Evolutionary conservation across 2,888 invertebrate species (phyloP), one percentile per base, ranked within the genome.

Genomic region (Nesidiocoris tenuis): DNA sequence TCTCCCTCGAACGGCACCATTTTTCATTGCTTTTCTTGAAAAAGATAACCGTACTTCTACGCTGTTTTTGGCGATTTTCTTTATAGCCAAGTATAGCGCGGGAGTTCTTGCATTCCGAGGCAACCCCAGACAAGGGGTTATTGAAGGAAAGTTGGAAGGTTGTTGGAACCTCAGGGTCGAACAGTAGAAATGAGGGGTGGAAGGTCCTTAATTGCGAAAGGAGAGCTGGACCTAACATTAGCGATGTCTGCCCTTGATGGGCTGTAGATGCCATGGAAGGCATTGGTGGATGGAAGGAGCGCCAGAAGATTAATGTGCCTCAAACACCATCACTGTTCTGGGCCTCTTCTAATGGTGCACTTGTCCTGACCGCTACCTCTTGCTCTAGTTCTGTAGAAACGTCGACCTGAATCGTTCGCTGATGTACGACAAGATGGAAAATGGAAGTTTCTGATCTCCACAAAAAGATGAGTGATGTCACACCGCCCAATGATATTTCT

Each of bases 201-300:
- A 55, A 1, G 55, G 70, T 70, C 59, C 70, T 70, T 70, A 70
- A 70, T 70, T 70, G 70, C 70, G 70, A 59, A 59, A 70, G 70
- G 70, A 70, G 70, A 59, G 21, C 59, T 12, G 70, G 70, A 70
- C 70, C 59, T 59, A 70, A 70, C 70, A 70, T 70, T 70, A 70
- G 70, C 70, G 70, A 70, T 70, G 70, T 70, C 70, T 70, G 70
- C 39, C 57, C 59, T 19, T 70, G 70, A 70, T 70, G 70, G 70
- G 59, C 25, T 56, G 70, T 56, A 70, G 70, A 39, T 39, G 70
- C 59, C 70, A 59, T 70, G 70, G 70, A 70, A 59, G 39, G 39
- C 39, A 39, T 39, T 39, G 39, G 39, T 39, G 39, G 39, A 39
- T 39, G 39, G 39, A 39, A 39, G 39, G 39, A 39, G 12, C 39